phyloP scores from a whole-genome alignment of 2,797 vertebrate species.

The Oceanodroma leucorhoa region DNA sequence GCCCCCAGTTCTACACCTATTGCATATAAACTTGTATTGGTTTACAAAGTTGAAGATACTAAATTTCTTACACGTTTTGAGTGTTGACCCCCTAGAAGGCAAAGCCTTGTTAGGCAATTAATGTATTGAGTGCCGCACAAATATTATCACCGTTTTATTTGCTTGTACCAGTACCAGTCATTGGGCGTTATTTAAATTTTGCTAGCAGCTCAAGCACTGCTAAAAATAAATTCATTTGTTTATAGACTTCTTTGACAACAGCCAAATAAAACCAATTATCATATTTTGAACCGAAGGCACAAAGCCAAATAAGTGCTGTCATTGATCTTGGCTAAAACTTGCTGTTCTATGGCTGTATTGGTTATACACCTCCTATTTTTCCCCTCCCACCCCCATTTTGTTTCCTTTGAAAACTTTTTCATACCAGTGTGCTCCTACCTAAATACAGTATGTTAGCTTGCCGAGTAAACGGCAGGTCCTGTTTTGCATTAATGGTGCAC shows the following conservation, averaged over 20 bases:
- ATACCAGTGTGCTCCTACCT: too few species aligned
- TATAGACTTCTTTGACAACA: neutral
- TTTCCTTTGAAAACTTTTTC: neutral
- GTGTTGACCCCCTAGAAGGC: neutral
- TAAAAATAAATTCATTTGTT: conserved; percentile 45
- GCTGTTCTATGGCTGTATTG: neutral
- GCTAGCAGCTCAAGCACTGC: neutral
- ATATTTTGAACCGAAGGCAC: neutral
- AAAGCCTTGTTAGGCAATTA: conserved; percentile 2
- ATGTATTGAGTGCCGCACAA: neutral
- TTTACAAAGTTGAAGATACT: neutral
- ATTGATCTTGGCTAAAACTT: neutral
- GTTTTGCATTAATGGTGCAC: neutral
- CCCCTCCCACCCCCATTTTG: neutral
- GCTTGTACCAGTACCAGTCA: neutral
- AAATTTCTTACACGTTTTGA: neutral
- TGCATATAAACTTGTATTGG: neutral
- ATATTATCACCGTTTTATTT: neutral
- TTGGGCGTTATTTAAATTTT: neutral
- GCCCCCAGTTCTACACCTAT: neutral
- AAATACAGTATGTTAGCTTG: neutral
- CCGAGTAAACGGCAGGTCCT: neutral
- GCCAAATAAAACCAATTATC: neutral
- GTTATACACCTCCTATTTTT: neutral
- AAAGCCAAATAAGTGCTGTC: neutral